A percentile compares a stretch with the other conserved stretches of the same genome.
These are phyloP conservation scores for Eupithecia subumbrata DNA, from an alignment of 2,888 invertebrate genomes.

Conservation along the genomic window DNA sequence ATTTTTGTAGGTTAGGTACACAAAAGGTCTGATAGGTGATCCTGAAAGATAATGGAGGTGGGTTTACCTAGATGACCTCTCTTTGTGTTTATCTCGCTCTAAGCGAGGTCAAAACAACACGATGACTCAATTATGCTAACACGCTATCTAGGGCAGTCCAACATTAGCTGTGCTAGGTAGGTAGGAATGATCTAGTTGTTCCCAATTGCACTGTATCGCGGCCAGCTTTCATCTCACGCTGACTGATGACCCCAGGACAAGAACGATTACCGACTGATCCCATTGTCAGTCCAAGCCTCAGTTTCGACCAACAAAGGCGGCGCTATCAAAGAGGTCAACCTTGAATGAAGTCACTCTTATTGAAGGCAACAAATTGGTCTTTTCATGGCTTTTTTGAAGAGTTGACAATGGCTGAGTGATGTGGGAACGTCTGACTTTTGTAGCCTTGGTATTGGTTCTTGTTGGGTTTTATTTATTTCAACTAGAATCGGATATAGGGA, in stretches of 20 bases:
- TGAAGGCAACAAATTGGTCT: slow-evolving; percentile 35
- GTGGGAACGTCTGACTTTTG: slow-evolving; percentile 26
- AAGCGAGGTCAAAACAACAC: slow-evolving; percentile 40
- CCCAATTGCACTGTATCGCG: slow-evolving; percentile 43
- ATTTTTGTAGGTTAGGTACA: too few relatives aligned
- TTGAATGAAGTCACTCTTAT: slow-evolving; percentile 33
- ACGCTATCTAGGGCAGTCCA: not conserved
- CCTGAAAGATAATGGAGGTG: not conserved
- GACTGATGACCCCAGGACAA: slow-evolving; percentile 79
- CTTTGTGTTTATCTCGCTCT: slow-evolving; percentile 10
- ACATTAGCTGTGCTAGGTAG: not conserved
- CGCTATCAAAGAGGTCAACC: slow-evolving; percentile 62
- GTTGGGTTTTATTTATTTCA: slow-evolving; percentile 1
- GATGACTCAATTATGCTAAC: slow-evolving; percentile 32
- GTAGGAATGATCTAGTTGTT: slow-evolving; percentile 23
- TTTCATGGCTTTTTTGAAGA: slow-evolving; percentile 31
- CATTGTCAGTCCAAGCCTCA: slow-evolving; percentile 68
- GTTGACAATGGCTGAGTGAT: slow-evolving; percentile 31
- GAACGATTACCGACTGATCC: slow-evolving; percentile 73
- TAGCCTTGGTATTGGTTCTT: slow-evolving; percentile 2
- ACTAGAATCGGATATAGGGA: not conserved
- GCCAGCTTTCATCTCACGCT: slow-evolving; percentile 71
- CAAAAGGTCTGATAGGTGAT: too few relatives aligned
- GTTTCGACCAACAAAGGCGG: slow-evolving; percentile 67
- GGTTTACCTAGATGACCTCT: not conserved